Percentiles rank a stretch among this genome's conserved stretches.
phyloP scores from a whole-genome alignment of 2,888 invertebrate genomes.

The Platycnemis pennipes region DNA sequence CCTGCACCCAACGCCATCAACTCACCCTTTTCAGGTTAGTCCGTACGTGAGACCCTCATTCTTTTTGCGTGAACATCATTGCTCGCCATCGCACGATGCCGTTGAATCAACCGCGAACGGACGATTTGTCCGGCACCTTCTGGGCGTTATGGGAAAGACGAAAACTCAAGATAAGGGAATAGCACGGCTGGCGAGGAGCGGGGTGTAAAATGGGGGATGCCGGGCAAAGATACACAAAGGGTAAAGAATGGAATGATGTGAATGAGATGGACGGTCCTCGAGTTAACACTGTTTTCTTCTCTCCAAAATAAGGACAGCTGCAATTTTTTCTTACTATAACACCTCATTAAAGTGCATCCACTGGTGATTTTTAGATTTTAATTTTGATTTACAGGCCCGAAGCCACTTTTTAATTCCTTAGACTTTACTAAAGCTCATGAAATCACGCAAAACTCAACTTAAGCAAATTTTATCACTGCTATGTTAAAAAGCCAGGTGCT shows the following conservation, averaged over 20 bases:
- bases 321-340: too few relatives aligned
- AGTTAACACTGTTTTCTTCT: neutral
- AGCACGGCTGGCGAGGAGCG: neutral
- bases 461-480: too few relatives aligned
- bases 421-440: too few relatives aligned
- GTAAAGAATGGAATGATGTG: neutral
- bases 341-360: too few relatives aligned
- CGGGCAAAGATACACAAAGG: neutral
- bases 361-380: too few relatives aligned
- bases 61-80: constrained; percentile 7
- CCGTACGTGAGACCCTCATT: constrained; percentile 4
- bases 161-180: constrained; percentile 21
- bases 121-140: constrained; percentile 44
- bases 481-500: too few relatives aligned
- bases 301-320: too few relatives aligned
- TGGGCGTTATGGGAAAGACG: constrained; percentile 17
- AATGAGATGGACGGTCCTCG: neutral
- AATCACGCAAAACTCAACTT: too few relatives aligned
- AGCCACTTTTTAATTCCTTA: too few relatives aligned
- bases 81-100: constrained; percentile 33
- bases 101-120: neutral
- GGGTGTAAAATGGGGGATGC: neutral
- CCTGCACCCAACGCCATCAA: neutral
- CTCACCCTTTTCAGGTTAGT: constrained; percentile 12
- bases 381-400: too few relatives aligned